Evolutionary conservation across 1,140 invertebrate species (phyloP).

Genomic region (Meloidogyne hapla): DNA sequence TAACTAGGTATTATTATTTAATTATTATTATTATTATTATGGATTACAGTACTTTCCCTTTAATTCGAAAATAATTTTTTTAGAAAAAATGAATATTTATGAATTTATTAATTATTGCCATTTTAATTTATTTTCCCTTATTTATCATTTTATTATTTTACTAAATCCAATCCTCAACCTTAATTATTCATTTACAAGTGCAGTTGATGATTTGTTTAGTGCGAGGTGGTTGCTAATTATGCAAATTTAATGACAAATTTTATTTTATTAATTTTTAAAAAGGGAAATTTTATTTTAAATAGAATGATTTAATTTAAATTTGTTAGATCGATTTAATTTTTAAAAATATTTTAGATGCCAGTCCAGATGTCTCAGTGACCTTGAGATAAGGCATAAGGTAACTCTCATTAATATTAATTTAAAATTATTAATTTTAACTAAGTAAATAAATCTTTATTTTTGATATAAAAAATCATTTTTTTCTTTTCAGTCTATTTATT

Average conservation of each 20-base stretch:
- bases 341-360: neutral
- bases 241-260: neutral
- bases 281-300: neutral
- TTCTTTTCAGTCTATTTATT: neutral
- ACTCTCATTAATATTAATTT: no score
- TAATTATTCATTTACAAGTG: slow-evolving; percentile 1
- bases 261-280: neutral
- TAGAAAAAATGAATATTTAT: slow-evolving; percentile 1
- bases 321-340: no score
- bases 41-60: no score
- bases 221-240: neutral
- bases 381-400: neutral
- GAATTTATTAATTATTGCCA: neutral
- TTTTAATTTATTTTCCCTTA: neutral
- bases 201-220: neutral
- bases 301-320: no score
- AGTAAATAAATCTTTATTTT: no score
- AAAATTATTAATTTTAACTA: no score
- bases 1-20: no score
- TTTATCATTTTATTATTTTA: neutral
- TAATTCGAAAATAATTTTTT: no score
- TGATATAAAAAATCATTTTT: neutral
- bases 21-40: no score
- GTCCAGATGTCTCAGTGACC: neutral
- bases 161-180: neutral